Conservation (phyloP, 2,113 vertebrate genomes). For the Delphinapterus leucas region DNA sequence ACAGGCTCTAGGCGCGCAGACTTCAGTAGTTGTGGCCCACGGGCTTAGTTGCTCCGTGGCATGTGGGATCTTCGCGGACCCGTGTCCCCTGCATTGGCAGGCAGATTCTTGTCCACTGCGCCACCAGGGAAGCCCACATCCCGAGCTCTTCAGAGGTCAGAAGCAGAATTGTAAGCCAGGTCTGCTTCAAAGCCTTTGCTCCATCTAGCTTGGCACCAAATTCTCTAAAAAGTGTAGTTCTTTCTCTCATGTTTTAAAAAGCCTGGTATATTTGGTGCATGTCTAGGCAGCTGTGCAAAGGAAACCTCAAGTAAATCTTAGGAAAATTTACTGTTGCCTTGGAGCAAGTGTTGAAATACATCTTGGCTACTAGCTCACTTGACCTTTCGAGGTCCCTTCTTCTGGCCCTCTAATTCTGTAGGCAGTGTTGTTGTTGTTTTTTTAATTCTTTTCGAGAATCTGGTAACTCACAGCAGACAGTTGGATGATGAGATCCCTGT, state of each 20-base stretch:
- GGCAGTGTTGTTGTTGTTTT: background rate
- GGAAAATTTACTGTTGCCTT: background rate
- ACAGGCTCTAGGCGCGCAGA: too few relatives aligned
- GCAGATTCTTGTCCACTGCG: too few relatives aligned
- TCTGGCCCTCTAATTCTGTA: background rate
- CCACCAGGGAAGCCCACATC: background rate
- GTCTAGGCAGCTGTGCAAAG: background rate
- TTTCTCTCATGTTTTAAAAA: background rate
- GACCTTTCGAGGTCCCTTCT: background rate
- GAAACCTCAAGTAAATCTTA: slow-evolving; percentile 6
- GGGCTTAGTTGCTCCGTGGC: too few relatives aligned
- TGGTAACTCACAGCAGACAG: background rate
- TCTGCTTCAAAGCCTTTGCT: background rate
- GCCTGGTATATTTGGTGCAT: background rate
- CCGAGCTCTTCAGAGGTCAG: background rate
- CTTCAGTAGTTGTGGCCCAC: too few relatives aligned
- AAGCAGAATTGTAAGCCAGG: background rate
- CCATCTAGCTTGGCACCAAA: background rate
- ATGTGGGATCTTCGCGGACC: too few relatives aligned
- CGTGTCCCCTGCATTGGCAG: too few relatives aligned
- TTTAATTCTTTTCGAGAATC: background rate
- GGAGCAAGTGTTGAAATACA: background rate
- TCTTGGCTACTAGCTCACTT: background rate
- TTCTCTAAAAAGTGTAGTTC: background rate
- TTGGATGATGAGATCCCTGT: background rate